Evolutionary conservation across 2,888 invertebrate genomes (phyloP).

Genomic region (Hipparchia semele): DNA sequence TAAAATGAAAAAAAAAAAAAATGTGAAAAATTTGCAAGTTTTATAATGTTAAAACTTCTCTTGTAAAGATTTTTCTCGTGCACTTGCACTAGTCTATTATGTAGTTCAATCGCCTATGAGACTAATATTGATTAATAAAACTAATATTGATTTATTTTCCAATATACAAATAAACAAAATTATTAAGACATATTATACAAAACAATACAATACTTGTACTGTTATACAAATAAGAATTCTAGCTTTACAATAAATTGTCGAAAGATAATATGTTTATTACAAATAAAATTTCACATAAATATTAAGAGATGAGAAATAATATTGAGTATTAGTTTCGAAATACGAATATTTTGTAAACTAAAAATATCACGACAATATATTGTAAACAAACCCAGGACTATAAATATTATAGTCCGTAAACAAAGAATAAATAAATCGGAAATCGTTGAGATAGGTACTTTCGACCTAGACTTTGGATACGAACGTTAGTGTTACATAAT

Average conservation of each 20-base stretch:
- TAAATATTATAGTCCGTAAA: no score
- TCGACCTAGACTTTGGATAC: neutral
- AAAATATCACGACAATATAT: no score
- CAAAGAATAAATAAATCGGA: no score
- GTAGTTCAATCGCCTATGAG: no score
- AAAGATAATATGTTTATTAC: neutral
- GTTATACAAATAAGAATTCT: slow-evolving; percentile 1
- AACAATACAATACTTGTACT: neutral
- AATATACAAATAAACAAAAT: slow-evolving; percentile 4
- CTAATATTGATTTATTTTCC: neutral
- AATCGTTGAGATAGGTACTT: neutral
- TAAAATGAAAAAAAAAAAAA: no score
- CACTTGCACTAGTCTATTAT: no score
- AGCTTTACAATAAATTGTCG: neutral
- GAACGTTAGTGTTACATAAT: neutral
- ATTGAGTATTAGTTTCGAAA: neutral
- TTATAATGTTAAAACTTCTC: no score
- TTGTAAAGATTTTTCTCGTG: no score
- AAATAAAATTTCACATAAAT: slow-evolving; percentile 5
- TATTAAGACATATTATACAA: neutral
- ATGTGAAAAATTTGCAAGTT: no score
- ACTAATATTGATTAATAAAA: no score
- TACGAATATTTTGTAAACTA: no score
- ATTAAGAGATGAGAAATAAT: neutral
- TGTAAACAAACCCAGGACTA: no score